These are phyloP conservation scores for Junonia oenone DNA, from an alignment of 2,888 invertebrate genomes.

Conservation along the genomic window DNA sequence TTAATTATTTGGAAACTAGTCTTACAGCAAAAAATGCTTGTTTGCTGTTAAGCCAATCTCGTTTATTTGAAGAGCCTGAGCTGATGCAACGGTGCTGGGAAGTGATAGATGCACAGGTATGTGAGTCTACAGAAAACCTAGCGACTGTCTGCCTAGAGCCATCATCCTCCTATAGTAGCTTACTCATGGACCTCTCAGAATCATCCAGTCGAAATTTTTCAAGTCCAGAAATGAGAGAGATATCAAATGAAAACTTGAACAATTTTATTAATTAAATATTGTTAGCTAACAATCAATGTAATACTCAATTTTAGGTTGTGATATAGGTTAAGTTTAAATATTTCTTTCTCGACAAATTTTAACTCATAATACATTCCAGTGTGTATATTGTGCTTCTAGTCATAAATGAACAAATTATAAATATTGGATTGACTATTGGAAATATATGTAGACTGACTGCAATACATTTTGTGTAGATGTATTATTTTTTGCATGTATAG, in stretches of 20 bases:
- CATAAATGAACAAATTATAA: conserved; percentile 17
- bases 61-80: conserved; percentile 97
- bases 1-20: conserved; percentile 96
- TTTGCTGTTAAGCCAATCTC: conserved; percentile 94
- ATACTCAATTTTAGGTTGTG: conserved; percentile 67
- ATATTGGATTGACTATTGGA: not conserved
- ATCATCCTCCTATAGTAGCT: conserved; percentile 67
- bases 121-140: conserved; percentile 76
- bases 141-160: conserved; percentile 58
- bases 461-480: conserved; percentile 67
- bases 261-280: conserved; percentile 43
- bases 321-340: conserved; percentile 46
- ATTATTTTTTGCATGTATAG: conserved; percentile 50
- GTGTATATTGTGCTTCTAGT: conserved; percentile 29
- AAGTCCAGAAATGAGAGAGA: conserved; percentile 57
- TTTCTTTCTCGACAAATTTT: conserved; percentile 21
- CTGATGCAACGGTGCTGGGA: conserved; percentile 98
- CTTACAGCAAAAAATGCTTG: conserved; percentile 98
- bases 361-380: conserved; percentile 19
- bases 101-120: conserved; percentile 97
- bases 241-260: conserved; percentile 52
- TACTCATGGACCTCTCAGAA: conserved; percentile 63
- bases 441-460: conserved; percentile 47
- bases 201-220: conserved; percentile 61
- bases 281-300: conserved; percentile 14